Base-by-base conservation (phyloP, 1,140 invertebrate genomes). In the Cataglyphis hispanica region DNA sequence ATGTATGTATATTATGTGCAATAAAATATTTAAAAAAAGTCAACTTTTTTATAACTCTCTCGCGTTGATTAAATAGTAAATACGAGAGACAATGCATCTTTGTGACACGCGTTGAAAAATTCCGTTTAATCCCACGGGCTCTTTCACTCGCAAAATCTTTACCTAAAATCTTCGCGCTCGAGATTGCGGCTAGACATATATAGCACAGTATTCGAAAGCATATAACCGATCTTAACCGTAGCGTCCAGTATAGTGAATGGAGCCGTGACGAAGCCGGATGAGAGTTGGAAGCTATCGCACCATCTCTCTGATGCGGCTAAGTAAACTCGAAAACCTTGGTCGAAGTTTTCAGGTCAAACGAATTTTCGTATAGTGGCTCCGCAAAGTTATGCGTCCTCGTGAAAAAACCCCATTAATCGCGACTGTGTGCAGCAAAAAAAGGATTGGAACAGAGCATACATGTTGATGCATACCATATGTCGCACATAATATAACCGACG, bases 401-500 rank as follows among this genome's bases (percentile, higher is more conserved):
- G 67, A 83, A 83, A 83, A 83, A 83, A 83, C 53, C 53, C 78
- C 78, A 74, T 83, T 83, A 83, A 83, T 72, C 66, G 66, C 43
- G 78, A 16, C 13, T 19, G 34, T 19, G 50, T 37, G 78, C 43
- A 53, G 66, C 37, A 72, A 83, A 83, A 40, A 3, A 40, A 19
- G 58, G 31, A 70, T 80, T 66, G 16, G 53, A 74, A 74, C 78
- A 19, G 40, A 46, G 67, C 40, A 43, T 72, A 37, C 50, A 72
- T 69, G 37, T 19, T 25, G 19, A 53, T 43, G 37, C 16, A 43
- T 58, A 46, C 13, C 43, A 16, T 46, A 46, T 16, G 43, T 46
- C 43, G 13, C 66, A 34, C 50, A 10, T 46, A 43, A 43, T 70
- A 25, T 46, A 46, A 43, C n/a, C 67, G 81, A 69, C 61, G 70